Conservation (phyloP, 2,888 invertebrate species). For the Pseudococcus jackbeardsleyi region DNA sequence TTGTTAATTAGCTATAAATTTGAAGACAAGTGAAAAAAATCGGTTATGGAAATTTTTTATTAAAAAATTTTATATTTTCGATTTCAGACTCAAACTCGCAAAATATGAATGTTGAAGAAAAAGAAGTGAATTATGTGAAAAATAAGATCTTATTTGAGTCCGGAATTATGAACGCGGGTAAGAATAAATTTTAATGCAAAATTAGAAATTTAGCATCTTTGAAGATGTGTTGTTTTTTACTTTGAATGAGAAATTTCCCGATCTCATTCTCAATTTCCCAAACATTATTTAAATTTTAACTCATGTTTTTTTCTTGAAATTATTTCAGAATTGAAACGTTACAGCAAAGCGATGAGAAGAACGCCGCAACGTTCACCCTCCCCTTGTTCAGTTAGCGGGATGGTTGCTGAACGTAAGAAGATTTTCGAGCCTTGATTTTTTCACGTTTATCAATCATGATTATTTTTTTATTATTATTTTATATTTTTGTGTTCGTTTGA, state of each 20-base stretch:
- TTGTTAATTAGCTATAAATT: background rate
- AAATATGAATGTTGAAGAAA: slow-evolving; percentile 57
- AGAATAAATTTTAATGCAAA: background rate
- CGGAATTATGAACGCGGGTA: slow-evolving; percentile 56
- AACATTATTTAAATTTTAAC: background rate
- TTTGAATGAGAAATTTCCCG: background rate
- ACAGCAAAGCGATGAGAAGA: slow-evolving; percentile 70
- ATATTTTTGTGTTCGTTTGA: slow-evolving; percentile 15
- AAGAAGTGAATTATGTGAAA: slow-evolving; percentile 60
- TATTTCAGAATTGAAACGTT: slow-evolving; percentile 74
- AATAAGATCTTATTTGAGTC: slow-evolving; percentile 61
- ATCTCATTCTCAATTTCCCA: background rate
- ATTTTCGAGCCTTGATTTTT: slow-evolving; percentile 73
- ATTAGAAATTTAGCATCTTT: background rate
- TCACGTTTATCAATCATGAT: background rate
- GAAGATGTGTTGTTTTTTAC: background rate
- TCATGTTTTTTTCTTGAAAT: slow-evolving; percentile 67
- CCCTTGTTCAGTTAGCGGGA: slow-evolving; percentile 73
- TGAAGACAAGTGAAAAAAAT: background rate
- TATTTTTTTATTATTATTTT: background rate
- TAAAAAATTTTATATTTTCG: background rate
- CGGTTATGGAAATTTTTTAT: background rate
- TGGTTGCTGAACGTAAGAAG: slow-evolving; percentile 82
- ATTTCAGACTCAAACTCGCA: slow-evolving; percentile 57
- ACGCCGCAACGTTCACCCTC: slow-evolving; percentile 68